Conservation (phyloP, 2,888 invertebrate species). For the Ellobium chinense region DNA sequence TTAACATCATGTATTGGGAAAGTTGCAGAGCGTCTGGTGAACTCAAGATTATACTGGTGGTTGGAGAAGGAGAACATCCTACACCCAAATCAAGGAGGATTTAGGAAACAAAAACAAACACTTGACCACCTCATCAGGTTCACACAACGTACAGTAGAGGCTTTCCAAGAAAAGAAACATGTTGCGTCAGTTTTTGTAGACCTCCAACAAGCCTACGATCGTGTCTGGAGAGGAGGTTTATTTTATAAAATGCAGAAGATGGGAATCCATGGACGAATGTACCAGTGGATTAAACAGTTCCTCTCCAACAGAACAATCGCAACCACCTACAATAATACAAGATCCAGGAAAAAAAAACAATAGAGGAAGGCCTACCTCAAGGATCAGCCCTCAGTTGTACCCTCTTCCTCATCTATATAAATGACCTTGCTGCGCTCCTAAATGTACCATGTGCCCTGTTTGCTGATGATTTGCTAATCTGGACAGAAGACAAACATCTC, state of each 20-base stretch:
- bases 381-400: neutral
- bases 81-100: neutral
- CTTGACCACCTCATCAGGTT: neutral
- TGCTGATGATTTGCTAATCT: neutral
- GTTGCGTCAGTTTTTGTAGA: neutral
- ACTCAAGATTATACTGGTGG: neutral
- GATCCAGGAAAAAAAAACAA: neutral
- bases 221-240: slow-evolving; percentile 2
- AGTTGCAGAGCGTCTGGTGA: slow-evolving; percentile 6
- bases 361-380: neutral
- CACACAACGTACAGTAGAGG: neutral
- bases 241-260: neutral
- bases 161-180: neutral
- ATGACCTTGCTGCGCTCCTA: neutral
- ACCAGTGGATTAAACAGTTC: neutral
- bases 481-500: neutral
- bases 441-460: neutral
- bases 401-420: neutral
- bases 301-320: neutral
- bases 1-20: slow-evolving; percentile 11
- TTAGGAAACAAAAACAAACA: neutral
- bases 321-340: too few relatives aligned
- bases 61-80: slow-evolving; percentile 5
- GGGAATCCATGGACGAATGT: neutral
- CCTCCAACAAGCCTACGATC: slow-evolving; percentile 14